These are phyloP conservation scores for Noturus placidus DNA, from an alignment of 2,113 vertebrate genomes.

Conservation along the genomic window DNA sequence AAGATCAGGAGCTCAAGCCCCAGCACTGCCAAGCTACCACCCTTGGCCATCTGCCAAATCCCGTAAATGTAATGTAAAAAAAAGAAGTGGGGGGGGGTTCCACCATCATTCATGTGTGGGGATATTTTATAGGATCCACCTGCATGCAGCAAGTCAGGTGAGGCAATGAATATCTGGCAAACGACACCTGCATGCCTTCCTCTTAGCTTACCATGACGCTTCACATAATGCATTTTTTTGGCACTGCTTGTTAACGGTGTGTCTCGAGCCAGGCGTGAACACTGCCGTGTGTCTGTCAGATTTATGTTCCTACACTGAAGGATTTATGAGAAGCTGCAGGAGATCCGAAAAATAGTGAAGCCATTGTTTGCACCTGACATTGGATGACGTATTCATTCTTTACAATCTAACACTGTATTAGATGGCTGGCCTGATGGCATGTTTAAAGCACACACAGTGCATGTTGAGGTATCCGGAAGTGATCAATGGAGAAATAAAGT, in stretches of 20 bases:
- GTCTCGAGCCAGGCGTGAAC: conserved; percentile 3
- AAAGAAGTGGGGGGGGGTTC: background rate
- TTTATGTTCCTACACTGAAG: background rate
- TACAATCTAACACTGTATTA: background rate
- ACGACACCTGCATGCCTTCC: background rate
- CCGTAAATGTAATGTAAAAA: background rate
- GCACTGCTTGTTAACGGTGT: conserved; percentile 13
- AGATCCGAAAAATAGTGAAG: background rate
- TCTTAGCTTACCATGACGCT: background rate
- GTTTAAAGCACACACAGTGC: background rate
- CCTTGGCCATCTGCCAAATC: too few species aligned
- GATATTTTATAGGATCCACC: conserved; percentile 50
- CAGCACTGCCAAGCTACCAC: too few species aligned
- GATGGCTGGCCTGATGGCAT: background rate
- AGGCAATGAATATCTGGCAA: conserved; percentile 13
- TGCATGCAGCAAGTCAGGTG: conserved; percentile 37
- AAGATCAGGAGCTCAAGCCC: too few species aligned
- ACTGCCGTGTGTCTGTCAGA: conserved; percentile 1
- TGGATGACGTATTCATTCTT: background rate
- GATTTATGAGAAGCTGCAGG: conserved; percentile 26
- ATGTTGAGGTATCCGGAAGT: background rate
- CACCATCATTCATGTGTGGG: conserved; percentile 5
- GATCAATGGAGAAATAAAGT: background rate
- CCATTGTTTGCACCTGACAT: background rate
- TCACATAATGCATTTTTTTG: background rate